A percentile compares a stretch with the other conserved stretches of the same genome.
phyloP scores from a whole-genome alignment of 2,888 invertebrate genomes.

The Archips crataeganus region DNA sequence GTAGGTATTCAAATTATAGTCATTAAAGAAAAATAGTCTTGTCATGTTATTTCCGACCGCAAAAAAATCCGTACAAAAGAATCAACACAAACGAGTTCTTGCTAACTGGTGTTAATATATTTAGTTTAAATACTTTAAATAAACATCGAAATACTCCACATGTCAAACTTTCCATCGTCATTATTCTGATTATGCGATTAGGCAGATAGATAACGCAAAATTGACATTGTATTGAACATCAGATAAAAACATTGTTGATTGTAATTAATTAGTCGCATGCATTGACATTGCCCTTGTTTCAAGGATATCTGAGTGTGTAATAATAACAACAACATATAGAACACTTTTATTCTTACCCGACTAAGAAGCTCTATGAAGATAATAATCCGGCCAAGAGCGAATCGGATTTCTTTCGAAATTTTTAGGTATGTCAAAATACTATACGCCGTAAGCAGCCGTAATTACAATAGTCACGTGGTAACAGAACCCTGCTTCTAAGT shows the following conservation, averaged over 20 bases:
- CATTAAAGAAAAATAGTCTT: neutral
- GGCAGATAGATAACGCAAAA: neutral
- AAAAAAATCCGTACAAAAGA: neutral
- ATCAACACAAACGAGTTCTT: neutral
- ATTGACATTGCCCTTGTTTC: neutral
- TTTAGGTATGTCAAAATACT: too few relatives aligned
- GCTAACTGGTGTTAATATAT: neutral
- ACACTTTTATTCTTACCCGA: neutral
- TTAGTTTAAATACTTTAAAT: neutral
- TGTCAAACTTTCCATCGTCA: neutral
- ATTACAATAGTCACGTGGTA: too few relatives aligned
- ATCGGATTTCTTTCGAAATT: too few relatives aligned
- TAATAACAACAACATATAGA: neutral
- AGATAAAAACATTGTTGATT: slow-evolving; percentile 16
- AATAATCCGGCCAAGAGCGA: too few relatives aligned
- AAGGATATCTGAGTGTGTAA: neutral
- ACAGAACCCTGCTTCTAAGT: too few relatives aligned
- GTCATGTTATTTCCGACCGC: neutral
- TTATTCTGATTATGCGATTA: neutral
- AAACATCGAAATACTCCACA: neutral
- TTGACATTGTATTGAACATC: slow-evolving; percentile 17
- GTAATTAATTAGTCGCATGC: slow-evolving; percentile 1
- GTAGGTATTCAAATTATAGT: too few relatives aligned
- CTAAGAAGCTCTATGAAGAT: too few relatives aligned
- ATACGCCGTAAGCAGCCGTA: too few relatives aligned